phyloP scores from a whole-genome alignment of 1,140 invertebrate species.

The Octopus bimaculoides region DNA sequence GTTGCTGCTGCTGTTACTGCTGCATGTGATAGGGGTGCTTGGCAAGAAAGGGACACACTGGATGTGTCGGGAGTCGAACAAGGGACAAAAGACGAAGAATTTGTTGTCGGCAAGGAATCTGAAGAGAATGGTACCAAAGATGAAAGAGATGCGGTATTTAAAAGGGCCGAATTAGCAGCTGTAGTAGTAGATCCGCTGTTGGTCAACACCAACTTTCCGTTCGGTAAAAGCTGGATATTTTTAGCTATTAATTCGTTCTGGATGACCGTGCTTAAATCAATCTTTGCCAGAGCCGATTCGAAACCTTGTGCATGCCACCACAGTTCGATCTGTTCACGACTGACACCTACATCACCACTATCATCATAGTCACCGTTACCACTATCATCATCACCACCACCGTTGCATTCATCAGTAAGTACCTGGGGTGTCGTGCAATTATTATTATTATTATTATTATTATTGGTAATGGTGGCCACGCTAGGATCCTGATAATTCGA shows the following conservation, averaged over 20 bases:
- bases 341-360: background rate
- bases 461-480: background rate
- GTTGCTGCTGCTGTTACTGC: constrained; percentile 16
- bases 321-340: background rate
- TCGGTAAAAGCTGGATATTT: background rate
- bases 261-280: background rate
- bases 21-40: background rate
- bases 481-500: background rate
- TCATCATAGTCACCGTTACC: background rate
- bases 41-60: background rate
- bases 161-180: background rate
- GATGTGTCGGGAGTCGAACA: background rate
- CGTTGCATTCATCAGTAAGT: background rate
- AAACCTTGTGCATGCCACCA: constrained; percentile 1
- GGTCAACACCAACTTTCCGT: background rate
- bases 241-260: background rate
- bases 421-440: background rate
- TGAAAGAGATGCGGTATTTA: background rate
- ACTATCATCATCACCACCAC: background rate
- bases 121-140: background rate
- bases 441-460: background rate
- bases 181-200: background rate
- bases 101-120: background rate
- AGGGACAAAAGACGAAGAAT: background rate
- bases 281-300: background rate